Base-by-base conservation (phyloP, 2,888 invertebrate genomes). In the Lithophane socia region DNA sequence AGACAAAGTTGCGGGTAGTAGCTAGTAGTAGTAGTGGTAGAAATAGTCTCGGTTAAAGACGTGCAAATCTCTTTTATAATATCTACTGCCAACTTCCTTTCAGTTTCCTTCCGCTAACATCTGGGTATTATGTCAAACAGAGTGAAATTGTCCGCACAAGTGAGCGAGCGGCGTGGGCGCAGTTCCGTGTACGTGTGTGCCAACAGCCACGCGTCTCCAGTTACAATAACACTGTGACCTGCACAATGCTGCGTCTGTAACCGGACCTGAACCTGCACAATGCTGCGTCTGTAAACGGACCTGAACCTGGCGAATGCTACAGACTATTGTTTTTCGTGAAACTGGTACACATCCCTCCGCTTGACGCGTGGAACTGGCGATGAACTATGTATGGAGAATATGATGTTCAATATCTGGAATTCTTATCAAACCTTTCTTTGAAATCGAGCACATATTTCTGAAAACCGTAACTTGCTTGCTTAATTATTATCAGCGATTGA, bases 201-300 rank as follows among this genome's bases (percentile, higher is more conserved):
- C 86, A 82, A 79, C 86, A 86, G 81, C 37, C 79, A 54, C 37
- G 10, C 49, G 54, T 42, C 42, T 85, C 60, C 18, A 29, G 69
- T 86, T 79, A 66, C 86, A 79, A 84, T 83, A 84, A 84, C 86
- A 83, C 64, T 63, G 37, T 54, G 85, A 72, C 56, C 74, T 52
- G 73, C 56, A 84, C 84, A 84, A 84, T 84, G 83, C 83, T 5
- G 21, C n/a, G 56, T n/a, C 49, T 64, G 86, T 60, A 49, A 86
- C 52, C 52, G 18, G 52, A 52, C 21, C 52, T 37, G 37, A 37
- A 72, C 56, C 74, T 52, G 73, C 56, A 84, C 84, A 84, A 84
- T 84, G 83, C 83, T 5, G 21, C n/a, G 56, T n/a, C 49, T 64
- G 86, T 60, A 49, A 86, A 18, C 52, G 18, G 52, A 52, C 21